Evolutionary conservation across 2,113 vertebrate species (phyloP).

Genomic region (Puntigrus tetrazona): DNA sequence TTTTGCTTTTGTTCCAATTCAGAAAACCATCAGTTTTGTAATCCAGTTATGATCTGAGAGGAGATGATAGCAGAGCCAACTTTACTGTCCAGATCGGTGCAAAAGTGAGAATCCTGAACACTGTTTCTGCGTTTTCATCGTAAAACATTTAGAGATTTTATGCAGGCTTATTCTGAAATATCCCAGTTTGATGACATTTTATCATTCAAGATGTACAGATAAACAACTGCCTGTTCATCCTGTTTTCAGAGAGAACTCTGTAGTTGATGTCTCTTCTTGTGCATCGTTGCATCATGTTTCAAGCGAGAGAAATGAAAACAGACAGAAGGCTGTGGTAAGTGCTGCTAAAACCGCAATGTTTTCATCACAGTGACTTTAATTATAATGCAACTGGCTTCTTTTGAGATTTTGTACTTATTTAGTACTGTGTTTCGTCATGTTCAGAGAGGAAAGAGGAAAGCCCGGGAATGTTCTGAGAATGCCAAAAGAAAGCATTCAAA

Average conservation of each 20-base stretch:
- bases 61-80: constrained; percentile 85
- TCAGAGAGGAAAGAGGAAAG: constrained; percentile 75
- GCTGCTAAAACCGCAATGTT: not conserved
- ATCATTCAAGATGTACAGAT: not conserved
- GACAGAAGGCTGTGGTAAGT: constrained; percentile 75
- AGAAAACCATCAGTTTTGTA: constrained; percentile 37
- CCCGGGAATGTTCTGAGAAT: constrained; percentile 75
- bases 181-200: not conserved
- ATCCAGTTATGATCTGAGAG: constrained; percentile 65
- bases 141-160: not conserved
- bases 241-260: constrained; percentile 68
- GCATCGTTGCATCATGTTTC: constrained; percentile 69
- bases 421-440: not conserved
- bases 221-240: constrained; percentile 14
- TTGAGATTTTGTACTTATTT: not conserved
- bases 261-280: constrained; percentile 68
- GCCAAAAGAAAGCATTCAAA: constrained; percentile 70
- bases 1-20: constrained; percentile 18
- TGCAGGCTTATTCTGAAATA: not conserved
- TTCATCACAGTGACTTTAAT: not conserved
- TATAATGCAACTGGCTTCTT: not conserved
- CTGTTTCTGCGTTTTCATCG: not conserved
- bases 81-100: constrained; percentile 66
- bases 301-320: constrained; percentile 78
- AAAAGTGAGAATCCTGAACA: constrained; percentile 72